phyloP scores from a whole-genome alignment of 2,888 invertebrate species.

The Ephialtes manifestator region DNA sequence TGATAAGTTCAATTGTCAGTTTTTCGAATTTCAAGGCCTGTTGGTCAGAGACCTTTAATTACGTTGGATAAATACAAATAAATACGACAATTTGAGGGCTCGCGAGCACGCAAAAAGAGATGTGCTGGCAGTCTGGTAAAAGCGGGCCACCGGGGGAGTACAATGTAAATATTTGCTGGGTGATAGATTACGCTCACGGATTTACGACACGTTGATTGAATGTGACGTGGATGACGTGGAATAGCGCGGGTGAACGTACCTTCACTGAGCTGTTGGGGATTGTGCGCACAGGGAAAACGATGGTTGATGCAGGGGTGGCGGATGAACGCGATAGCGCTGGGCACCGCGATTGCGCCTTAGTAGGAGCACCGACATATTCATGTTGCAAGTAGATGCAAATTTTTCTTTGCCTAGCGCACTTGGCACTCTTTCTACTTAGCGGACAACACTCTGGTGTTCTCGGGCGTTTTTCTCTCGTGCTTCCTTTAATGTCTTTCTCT shows the following conservation, averaged over 20 bases:
- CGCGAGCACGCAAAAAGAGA: not conserved
- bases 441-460: too few relatives aligned
- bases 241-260: constrained; percentile 51
- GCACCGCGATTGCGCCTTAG: constrained; percentile 66
- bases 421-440: constrained; percentile 25
- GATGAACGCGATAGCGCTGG: constrained; percentile 67
- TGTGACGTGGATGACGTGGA: constrained; percentile 69
- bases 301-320: constrained; percentile 72
- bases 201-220: constrained; percentile 81
- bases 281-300: constrained; percentile 57
- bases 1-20: not conserved
- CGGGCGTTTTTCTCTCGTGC: not conserved
- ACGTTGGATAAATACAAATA: constrained; percentile 70
- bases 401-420: constrained; percentile 28
- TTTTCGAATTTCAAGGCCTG: not conserved
- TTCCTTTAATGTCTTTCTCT: not conserved
- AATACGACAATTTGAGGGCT: constrained; percentile 13
- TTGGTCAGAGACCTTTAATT: constrained; percentile 64
- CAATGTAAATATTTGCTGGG: constrained; percentile 77
- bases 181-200: constrained; percentile 78
- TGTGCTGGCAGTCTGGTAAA: not conserved
- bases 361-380: constrained; percentile 54
- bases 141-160: constrained; percentile 33
- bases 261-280: constrained; percentile 33
- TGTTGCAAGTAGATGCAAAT: constrained; percentile 26